Percentiles rank a stretch among this genome's conserved stretches.
Evolutionary conservation across 2,113 vertebrate genomes (phyloP).

Genomic region (Cavia aperea): DNA sequence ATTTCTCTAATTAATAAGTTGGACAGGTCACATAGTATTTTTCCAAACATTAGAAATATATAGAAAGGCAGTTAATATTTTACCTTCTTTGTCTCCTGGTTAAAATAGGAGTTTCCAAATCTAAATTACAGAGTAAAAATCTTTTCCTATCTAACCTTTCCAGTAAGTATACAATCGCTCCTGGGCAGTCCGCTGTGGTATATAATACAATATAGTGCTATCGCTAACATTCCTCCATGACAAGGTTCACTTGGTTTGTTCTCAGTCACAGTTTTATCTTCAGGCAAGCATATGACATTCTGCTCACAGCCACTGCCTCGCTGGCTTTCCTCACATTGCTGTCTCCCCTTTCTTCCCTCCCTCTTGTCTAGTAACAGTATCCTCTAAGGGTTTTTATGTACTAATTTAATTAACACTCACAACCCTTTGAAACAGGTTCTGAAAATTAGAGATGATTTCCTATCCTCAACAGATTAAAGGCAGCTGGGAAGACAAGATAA

Average conservation of each 20-base stretch:
- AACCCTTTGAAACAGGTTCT: not conserved
- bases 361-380: not conserved
- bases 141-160: not conserved
- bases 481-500: not conserved
- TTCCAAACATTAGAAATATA: constrained; percentile 20
- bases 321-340: not conserved
- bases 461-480: not conserved
- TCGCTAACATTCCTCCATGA: not conserved
- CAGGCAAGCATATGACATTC: not conserved
- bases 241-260: not conserved
- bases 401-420: constrained; percentile 3
- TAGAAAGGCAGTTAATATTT: constrained; percentile 33
- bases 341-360: not conserved
- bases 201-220: not conserved
- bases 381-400: not conserved
- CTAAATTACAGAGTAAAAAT: constrained; percentile 2
- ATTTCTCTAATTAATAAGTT: not conserved
- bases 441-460: constrained; percentile 14
- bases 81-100: not conserved
- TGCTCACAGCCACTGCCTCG: not conserved
- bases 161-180: not conserved
- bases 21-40: not conserved
- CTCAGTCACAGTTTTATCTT: not conserved
- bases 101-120: constrained; percentile 24
- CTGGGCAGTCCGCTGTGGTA: not conserved